Percentiles rank a stretch among this genome's conserved stretches.
phyloP scores from a whole-genome alignment of 2,888 invertebrate genomes.

The Acronicta aceris region DNA sequence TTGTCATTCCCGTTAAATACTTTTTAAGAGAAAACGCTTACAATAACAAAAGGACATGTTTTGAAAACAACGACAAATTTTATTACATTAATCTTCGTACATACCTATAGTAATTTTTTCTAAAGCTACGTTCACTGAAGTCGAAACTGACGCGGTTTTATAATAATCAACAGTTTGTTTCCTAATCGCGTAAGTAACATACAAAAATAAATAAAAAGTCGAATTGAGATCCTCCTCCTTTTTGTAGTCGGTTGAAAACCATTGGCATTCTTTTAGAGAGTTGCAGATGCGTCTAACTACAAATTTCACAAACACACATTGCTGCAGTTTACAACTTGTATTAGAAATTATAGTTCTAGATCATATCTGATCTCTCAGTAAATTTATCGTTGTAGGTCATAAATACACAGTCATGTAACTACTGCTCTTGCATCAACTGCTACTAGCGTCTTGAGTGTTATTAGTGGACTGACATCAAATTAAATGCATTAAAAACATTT shows the following conservation, averaged over 20 bases:
- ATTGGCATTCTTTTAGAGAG: too few species aligned
- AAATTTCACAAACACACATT: neutral
- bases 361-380: conserved; percentile 1
- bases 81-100: conserved; percentile 10
- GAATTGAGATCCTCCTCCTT: too few species aligned
- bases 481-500: conserved; percentile 2
- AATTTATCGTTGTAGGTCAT: conserved; percentile 8
- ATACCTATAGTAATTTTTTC: neutral
- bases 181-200: too few species aligned
- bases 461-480: neutral
- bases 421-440: neutral
- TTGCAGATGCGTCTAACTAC: too few species aligned
- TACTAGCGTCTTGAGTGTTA: neutral
- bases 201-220: too few species aligned
- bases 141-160: too few species aligned
- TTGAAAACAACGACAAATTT: conserved; percentile 34
- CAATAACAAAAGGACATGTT: conserved; percentile 43
- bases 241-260: too few species aligned
- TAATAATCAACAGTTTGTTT: too few species aligned
- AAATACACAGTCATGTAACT: neutral
- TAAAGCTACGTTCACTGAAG: conserved; percentile 1
- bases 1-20: conserved; percentile 43
- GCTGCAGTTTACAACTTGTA: neutral
- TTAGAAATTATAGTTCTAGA: conserved; percentile 11
- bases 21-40: conserved; percentile 26